Evolutionary conservation across 2,888 invertebrate species (phyloP).

Genomic region (Apomyelois bistriatella): DNA sequence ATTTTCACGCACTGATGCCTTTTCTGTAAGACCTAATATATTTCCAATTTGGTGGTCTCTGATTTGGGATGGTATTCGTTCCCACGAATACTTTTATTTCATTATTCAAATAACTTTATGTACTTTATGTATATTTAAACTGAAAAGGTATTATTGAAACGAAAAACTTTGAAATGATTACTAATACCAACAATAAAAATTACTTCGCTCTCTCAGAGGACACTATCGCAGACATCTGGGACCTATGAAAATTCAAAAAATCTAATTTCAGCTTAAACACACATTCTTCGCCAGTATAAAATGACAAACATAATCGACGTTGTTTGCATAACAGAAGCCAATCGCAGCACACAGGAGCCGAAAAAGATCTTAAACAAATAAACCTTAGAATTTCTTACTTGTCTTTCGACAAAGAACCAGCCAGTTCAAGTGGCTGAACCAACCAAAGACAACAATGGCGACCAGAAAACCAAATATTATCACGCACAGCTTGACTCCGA

Average conservation of each 20-base stretch:
- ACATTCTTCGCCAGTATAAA: background rate
- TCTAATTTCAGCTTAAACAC: background rate
- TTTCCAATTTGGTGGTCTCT: constrained; percentile 50
- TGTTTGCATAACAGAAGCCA: constrained; percentile 70
- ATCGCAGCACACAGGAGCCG: constrained; percentile 71
- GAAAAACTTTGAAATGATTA: too few species aligned
- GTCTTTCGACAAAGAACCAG: constrained; percentile 55
- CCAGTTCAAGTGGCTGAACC: constrained; percentile 59
- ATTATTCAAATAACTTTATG: too few species aligned
- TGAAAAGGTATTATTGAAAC: too few species aligned
- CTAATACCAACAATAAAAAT: too few species aligned
- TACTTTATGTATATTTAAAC: too few species aligned
- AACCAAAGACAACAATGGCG: constrained; percentile 53
- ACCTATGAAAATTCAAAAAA: background rate
- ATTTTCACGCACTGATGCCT: constrained; percentile 73
- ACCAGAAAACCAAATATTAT: constrained; percentile 72
- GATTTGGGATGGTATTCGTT: constrained; percentile 37
- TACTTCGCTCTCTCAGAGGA: too few species aligned
- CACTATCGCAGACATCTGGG: too few species aligned
- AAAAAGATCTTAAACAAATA: constrained; percentile 71
- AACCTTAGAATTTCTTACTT: constrained; percentile 57
- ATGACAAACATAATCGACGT: constrained; percentile 50
- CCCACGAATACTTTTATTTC: constrained; percentile 40
- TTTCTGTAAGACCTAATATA: constrained; percentile 50
- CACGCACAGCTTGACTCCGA: constrained; percentile 63